Conservation (phyloP, 2,888 invertebrate species). For the Athalia rosae region DNA sequence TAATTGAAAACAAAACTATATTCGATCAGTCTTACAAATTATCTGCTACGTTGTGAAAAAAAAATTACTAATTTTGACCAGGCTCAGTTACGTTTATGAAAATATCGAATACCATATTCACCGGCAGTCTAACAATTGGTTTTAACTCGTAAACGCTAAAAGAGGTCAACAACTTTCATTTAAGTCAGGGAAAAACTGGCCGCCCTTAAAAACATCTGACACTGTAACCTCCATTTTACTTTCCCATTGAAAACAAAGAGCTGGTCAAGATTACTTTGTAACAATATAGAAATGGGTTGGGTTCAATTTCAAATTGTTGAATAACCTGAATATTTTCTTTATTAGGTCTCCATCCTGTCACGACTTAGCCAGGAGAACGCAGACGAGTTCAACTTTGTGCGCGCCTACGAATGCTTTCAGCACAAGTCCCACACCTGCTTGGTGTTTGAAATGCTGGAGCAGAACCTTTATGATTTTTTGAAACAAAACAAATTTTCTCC, state of each 20-base stretch:
- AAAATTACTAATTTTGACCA: background rate
- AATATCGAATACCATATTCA: background rate
- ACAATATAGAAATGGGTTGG: background rate
- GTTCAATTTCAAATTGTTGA: background rate
- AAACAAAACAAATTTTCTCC: constrained; percentile 99
- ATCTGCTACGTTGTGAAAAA: no score
- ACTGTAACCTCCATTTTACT: constrained; percentile 34
- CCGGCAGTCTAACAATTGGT: background rate
- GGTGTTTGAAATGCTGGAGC: constrained; percentile 99
- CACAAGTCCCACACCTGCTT: constrained; percentile 99
- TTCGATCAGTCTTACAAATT: no score
- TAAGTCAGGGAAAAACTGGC: constrained; percentile 8
- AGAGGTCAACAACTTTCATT: constrained; percentile 37
- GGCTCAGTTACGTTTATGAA: background rate
- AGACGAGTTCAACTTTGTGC: constrained; percentile 99
- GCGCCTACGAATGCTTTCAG: constrained; percentile 99
- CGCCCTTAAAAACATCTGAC: constrained; percentile 31
- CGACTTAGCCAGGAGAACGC: constrained; percentile 97
- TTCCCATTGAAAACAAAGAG: constrained; percentile 10
- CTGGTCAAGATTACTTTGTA: background rate
- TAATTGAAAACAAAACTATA: no score
- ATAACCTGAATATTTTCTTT: constrained; percentile 30
- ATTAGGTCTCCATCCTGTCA: constrained; percentile 90
- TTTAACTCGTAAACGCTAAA: background rate
- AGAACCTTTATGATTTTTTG: constrained; percentile 99